Evolutionary conservation across 2,888 invertebrate genomes (phyloP), one percentile per base, ranked within the genome.

Genomic region (Caenorhabditis virilis): DNA sequence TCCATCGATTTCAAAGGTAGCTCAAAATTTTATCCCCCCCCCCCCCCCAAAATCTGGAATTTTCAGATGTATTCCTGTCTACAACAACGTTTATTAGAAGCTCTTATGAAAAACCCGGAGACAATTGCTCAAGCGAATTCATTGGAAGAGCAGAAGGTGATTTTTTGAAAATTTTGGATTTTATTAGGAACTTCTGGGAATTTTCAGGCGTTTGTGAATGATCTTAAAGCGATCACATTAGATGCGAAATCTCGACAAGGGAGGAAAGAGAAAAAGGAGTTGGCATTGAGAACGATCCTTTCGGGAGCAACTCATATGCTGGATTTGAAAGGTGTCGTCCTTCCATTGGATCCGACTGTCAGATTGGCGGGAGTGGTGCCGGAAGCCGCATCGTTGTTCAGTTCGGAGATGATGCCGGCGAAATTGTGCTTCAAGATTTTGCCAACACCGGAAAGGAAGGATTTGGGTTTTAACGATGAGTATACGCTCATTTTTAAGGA

Each of bases 401-500:
- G 97, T 84, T 95, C 95, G 30, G 92, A 93, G 0, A 86, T 95
- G 54, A 95, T 94, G 93, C 98, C 98, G 2, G 91, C 92, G 15
- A 89, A 89, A 83, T 86, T 98, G 45, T 91, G 93, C 0, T 95
- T 97, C 84, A 56, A 62, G 51, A 57, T 65, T 20, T 13, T 33
- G 23, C 41, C 25, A 35, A 13, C 49, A 0, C 89, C 90, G 59
- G 90, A 90, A 36, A 88, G 88, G 33, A 76, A 26, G 20, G 66
- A 50, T 9, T 48, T 51, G 46, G 46, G 45, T n/a, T 27, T 27
- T 11, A 1, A 35, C 20, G 43, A 81, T 22, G 91, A 92, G 80
- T 98, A 95, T 84, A 91, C 92, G 16, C 91, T 95, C 0, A 95
- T 98, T 65, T 97, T 97, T 84, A 98, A 98, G 84, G 90, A 94